Evolutionary conservation across 2,797 vertebrate genomes (phyloP).

Genomic region (Salmo trutta): DNA sequence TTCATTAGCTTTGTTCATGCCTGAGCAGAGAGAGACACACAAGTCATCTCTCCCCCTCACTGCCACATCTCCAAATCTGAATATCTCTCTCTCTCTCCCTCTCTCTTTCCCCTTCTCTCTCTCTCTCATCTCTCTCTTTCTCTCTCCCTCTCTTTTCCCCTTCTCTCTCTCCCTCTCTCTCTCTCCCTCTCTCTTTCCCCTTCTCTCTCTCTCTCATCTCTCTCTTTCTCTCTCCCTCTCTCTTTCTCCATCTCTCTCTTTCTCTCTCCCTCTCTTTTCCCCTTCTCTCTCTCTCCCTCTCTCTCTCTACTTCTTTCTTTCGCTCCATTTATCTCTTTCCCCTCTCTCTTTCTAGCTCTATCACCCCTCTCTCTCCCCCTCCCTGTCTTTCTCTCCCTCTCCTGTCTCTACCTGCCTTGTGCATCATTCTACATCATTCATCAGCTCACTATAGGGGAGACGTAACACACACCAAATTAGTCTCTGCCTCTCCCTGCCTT

Average conservation of each 20-base stretch:
- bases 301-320: background rate
- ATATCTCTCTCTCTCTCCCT: slow-evolving; percentile 3
- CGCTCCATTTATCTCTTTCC: background rate
- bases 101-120: slow-evolving; percentile 10
- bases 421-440: slow-evolving; percentile 60
- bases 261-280: background rate
- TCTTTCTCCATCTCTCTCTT: slow-evolving; percentile 5
- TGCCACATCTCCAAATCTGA: background rate
- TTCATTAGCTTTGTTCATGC: slow-evolving; percentile 19
- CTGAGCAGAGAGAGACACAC: background rate
- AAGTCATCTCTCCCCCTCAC: background rate
- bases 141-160: background rate
- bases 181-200: background rate
- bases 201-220: slow-evolving; percentile 8
- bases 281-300: slow-evolving; percentile 8
- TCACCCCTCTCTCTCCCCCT: slow-evolving; percentile 15
- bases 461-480: slow-evolving; percentile 23
- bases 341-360: background rate
- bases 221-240: background rate
- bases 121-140: background rate
- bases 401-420: slow-evolving; percentile 72
- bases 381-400: slow-evolving; percentile 33
- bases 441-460: slow-evolving; percentile 38
- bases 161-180: slow-evolving; percentile 5
- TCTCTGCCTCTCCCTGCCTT: slow-evolving; percentile 38